Evolutionary conservation across 2,888 invertebrate species (phyloP).

Genomic region (Druceiella hillmani): DNA sequence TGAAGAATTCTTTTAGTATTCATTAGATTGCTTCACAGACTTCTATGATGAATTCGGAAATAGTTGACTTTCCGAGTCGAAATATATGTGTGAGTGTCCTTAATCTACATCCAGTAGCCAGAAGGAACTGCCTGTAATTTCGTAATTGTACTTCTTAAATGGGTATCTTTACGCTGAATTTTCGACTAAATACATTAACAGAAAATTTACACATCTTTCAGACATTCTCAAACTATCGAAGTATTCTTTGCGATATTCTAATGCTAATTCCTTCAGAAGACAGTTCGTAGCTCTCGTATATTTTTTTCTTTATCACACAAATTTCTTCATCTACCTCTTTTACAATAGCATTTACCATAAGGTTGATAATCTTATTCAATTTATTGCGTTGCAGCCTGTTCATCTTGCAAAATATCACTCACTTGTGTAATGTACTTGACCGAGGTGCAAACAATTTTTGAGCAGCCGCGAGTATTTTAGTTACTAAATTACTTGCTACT

Average conservation of each 20-base stretch:
- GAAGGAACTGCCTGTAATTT: conserved; percentile 18
- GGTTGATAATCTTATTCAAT: conserved; percentile 11
- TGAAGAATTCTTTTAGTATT: conserved; percentile 21
- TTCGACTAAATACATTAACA: conserved; percentile 20
- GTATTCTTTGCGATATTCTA: conserved; percentile 21
- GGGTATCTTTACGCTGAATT: conserved; percentile 18
- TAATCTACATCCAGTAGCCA: conserved; percentile 24
- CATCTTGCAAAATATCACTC: conserved; percentile 9
- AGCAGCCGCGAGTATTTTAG: conserved; percentile 1
- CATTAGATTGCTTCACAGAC: conserved; percentile 24
- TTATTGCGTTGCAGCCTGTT: conserved; percentile 11
- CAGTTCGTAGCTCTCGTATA: conserved; percentile 23
- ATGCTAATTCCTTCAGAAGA: conserved; percentile 24
- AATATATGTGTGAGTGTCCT: conserved; percentile 22
- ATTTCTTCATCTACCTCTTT: conserved; percentile 14
- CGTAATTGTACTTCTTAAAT: conserved; percentile 16
- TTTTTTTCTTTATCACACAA: conserved; percentile 14
- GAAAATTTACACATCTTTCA: conserved; percentile 22
- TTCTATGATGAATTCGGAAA: conserved; percentile 24
- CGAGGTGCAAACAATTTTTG: conserved; percentile 4
- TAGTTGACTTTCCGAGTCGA: conserved; percentile 24
- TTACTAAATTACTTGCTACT: too few species aligned
- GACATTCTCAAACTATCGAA: conserved; percentile 16
- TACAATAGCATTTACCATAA: conserved; percentile 15
- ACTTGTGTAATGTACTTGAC: conserved; percentile 7